Evolutionary conservation across 2,113 vertebrate species (phyloP).

Genomic region (Pterocles burchelli): DNA sequence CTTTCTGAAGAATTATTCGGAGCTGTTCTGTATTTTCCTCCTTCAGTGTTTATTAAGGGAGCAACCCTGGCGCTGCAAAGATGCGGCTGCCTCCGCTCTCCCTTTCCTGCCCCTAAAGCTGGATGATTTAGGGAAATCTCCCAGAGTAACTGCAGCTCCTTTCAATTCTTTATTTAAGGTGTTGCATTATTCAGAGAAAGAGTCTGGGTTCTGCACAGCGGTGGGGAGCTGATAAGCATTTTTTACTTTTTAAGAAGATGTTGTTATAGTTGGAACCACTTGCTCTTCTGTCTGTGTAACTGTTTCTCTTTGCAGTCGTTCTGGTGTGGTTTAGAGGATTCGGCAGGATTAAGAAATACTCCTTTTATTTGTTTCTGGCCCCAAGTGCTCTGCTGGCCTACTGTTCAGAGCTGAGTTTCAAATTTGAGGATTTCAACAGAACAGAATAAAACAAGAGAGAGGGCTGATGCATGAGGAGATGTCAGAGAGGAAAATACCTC

Average conservation of each 20-base stretch:
- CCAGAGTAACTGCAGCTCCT: neutral
- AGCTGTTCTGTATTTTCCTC: neutral
- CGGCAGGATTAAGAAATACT: neutral
- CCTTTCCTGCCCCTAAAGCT: neutral
- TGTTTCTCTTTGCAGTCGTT: neutral
- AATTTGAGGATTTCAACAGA: neutral
- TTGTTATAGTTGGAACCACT: neutral
- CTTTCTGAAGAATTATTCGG: neutral
- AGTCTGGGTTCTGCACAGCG: neutral
- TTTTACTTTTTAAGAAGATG: neutral
- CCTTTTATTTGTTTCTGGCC: neutral
- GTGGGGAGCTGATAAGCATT: neutral
- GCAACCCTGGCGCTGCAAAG: neutral
- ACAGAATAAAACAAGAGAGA: neutral
- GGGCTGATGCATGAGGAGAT: neutral
- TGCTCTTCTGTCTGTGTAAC: neutral
- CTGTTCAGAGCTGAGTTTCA: neutral
- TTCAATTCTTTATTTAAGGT: conserved; percentile 7
- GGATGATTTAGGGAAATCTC: neutral
- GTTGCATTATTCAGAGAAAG: conserved; percentile 7
- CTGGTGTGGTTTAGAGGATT: neutral
- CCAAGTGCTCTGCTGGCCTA: neutral
- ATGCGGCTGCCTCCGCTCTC: neutral
- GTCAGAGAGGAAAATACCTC: neutral
- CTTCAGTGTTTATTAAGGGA: neutral